Base-by-base conservation (phyloP, 2,797 vertebrate species). In the Sebastes umbrosus region DNA sequence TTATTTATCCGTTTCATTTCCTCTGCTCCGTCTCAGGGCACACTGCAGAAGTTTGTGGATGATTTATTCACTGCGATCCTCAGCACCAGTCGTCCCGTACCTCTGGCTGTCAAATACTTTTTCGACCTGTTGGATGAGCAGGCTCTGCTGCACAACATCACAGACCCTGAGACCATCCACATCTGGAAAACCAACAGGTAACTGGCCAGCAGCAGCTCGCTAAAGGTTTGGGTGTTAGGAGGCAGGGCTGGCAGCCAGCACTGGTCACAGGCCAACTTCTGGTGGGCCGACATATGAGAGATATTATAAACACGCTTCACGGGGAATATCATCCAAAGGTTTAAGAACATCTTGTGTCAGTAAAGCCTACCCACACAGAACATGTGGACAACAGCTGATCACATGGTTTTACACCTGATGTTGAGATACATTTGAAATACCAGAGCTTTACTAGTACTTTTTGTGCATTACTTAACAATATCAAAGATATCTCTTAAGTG, bases 121-220 rank as follows among this genome's bases (percentile, higher is more conserved):
- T 99, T 99, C 11, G 98, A 99, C 92, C 85, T 99, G 86, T 82
- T 99, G 87, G 98, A 99, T n/a, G 98, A 99, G 78, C 98, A 98
- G 89, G 98, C 98, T 0, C 75, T 95, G 60, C 96, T 97, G 90
- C 97, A 99, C 3, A 96, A 95, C 83, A 99, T 99, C 16, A 78
- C 93, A 0, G 98, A 99, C 92, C 94, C 97, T 0, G 98, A 99
- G 92, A 99, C 98, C 22, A 97, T 99, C 84, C 98, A 99, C 75
- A 99, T 99, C 94, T 99, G 98, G 98, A 99, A 99, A 92, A 99
- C 98, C 86, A 99, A 99, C 95, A 99, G 98, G 98, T 99, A 91
- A 59, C 18, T 5, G 55, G 31, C 14, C 31, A 8, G 10, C 63
- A 68, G 62, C 55, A 5, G 11, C 31, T 69, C 18, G 16, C 52